Percentiles rank a stretch among this genome's conserved stretches.
These are phyloP conservation scores for Hyles euphorbiae DNA, from an alignment of 1,140 invertebrate genomes.

Conservation along the genomic window DNA sequence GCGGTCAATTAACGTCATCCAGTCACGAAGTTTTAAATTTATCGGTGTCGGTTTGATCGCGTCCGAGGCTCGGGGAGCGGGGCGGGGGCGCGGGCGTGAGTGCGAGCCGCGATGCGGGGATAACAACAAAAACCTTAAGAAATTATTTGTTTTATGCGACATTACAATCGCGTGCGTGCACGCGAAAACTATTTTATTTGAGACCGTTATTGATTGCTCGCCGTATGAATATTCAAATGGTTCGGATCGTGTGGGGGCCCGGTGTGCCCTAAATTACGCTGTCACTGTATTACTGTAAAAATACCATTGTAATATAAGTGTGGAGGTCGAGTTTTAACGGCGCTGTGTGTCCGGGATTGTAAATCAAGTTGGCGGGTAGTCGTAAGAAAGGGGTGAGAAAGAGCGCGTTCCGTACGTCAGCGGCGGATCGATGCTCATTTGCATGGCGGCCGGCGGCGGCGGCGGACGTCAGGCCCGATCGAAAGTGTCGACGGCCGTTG, in stretches of 20 bases:
- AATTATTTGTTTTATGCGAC: slow-evolving; percentile 70
- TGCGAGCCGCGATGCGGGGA: slow-evolving; percentile 36
- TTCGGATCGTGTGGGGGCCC: slow-evolving; percentile 87
- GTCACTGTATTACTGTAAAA: slow-evolving; percentile 67
- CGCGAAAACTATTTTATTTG: slow-evolving; percentile 68
- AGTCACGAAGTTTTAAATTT: slow-evolving; percentile 60
- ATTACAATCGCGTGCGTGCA: slow-evolving; percentile 67
- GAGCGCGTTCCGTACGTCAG: slow-evolving; percentile 60
- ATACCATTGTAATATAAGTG: slow-evolving; percentile 55
- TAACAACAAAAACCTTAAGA: slow-evolving; percentile 56
- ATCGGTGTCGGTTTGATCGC: slow-evolving; percentile 39
- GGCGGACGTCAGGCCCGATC: slow-evolving; percentile 62
- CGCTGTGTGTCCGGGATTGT: slow-evolving; percentile 62
- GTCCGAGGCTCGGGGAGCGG: slow-evolving; percentile 20
- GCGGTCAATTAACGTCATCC: slow-evolving; percentile 57
- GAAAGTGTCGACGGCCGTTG: slow-evolving; percentile 59
- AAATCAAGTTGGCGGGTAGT: slow-evolving; percentile 68
- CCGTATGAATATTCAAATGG: slow-evolving; percentile 78
- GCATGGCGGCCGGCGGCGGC: slow-evolving; percentile 55
- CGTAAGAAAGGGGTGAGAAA: slow-evolving; percentile 68
- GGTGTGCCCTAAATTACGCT: slow-evolving; percentile 65
- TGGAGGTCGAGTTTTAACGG: slow-evolving; percentile 53
- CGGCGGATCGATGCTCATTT: slow-evolving; percentile 69
- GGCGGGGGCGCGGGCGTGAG: slow-evolving; percentile 10
- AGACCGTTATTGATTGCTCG: slow-evolving; percentile 70